Evolutionary conservation across 1,140 invertebrate genomes (phyloP).

Genomic region (Zaprionus ornatus): DNA sequence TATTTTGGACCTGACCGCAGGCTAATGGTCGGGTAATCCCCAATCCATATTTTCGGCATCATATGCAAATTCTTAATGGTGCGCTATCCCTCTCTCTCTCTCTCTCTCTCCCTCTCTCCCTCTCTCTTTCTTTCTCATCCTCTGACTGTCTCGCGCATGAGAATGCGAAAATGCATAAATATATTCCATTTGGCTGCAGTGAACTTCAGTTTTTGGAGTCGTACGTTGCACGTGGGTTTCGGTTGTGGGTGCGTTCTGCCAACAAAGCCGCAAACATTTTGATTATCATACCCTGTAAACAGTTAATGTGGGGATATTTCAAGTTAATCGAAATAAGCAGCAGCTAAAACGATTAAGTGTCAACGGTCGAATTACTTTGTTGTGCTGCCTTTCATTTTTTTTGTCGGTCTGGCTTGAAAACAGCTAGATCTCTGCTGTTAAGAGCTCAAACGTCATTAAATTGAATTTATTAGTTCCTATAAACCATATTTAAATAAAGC

Average conservation of each 20-base stretch:
- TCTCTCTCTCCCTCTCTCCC: not conserved
- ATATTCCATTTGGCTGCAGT: conserved; percentile 26
- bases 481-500: not conserved
- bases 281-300: conserved; percentile 5
- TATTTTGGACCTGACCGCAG: conserved; percentile 25
- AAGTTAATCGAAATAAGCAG: not conserved
- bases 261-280: conserved; percentile 18
- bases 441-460: not conserved
- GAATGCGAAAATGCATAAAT: conserved; percentile 22
- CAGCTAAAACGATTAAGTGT: no score
- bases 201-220: conserved; percentile 7
- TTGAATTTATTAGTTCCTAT: not conserved
- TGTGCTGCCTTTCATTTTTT: not conserved
- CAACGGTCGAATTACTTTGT: no score
- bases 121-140: not conserved
- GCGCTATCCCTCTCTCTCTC: not conserved
- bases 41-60: conserved; percentile 26
- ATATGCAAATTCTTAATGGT: conserved; percentile 32
- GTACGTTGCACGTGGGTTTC: conserved; percentile 1
- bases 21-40: conserved; percentile 26
- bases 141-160: not conserved
- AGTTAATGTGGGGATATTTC: not conserved
- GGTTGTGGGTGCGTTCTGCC: conserved; percentile 11
- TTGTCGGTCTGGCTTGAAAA: not conserved
- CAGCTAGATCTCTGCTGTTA: not conserved